phyloP scores from a whole-genome alignment of 2,113 vertebrate species.

The Perca flavescens region DNA sequence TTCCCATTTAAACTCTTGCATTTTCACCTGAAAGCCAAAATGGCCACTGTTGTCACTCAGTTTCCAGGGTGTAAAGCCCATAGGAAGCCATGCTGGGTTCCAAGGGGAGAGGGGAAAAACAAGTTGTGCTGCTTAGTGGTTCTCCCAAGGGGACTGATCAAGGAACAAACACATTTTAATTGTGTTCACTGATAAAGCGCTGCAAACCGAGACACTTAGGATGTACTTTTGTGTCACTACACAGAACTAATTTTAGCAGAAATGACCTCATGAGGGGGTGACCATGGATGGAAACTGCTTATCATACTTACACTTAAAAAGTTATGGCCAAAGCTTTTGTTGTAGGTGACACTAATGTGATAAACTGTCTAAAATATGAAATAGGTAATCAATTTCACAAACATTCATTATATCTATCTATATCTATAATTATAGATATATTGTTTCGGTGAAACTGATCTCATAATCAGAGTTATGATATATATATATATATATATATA shows the following conservation, averaged over 20 bases:
- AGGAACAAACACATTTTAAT: constrained; percentile 86
- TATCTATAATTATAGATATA: too few species aligned
- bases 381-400: constrained; percentile 8
- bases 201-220: constrained; percentile 22
- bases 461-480: too few species aligned
- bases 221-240: constrained; percentile 14
- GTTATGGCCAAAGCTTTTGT: background rate
- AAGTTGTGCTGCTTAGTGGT: constrained; percentile 63
- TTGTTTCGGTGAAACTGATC: too few species aligned
- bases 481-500: too few species aligned
- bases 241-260: constrained; percentile 2
- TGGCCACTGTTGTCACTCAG: constrained; percentile 68
- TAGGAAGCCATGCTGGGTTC: constrained; percentile 61
- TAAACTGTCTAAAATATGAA: background rate
- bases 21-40: constrained; percentile 46
- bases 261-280: background rate
- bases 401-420: background rate
- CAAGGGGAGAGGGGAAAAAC: constrained; percentile 75
- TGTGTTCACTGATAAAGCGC: constrained; percentile 57
- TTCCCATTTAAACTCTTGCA: constrained; percentile 1
- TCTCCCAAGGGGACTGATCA: constrained; percentile 54
- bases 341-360: background rate
- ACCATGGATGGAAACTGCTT: background rate
- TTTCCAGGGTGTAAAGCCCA: constrained; percentile 78
- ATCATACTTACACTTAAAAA: background rate